Evolutionary conservation across 2,888 invertebrate genomes (phyloP).

Genomic region (Cheilosia grossa): DNA sequence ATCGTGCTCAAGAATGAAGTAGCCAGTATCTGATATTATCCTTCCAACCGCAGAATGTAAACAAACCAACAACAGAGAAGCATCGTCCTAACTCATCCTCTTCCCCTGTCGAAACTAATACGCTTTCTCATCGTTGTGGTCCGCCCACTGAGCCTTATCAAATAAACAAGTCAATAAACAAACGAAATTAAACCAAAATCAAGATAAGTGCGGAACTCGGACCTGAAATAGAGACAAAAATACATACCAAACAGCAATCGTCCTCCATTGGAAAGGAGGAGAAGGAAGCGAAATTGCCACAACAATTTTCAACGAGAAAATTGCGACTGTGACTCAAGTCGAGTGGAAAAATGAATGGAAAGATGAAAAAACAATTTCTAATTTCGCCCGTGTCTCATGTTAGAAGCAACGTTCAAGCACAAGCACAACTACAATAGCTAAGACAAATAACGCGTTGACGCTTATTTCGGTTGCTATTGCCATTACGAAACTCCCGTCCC

Average conservation of each 20-base stretch:
- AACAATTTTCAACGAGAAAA: conserved; percentile 65
- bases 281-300: conserved; percentile 45
- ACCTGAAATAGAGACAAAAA: conserved; percentile 25
- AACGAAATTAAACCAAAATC: conserved; percentile 64
- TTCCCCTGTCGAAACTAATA: conserved; percentile 38
- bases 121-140: conserved; percentile 23
- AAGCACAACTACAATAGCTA: conserved; percentile 29
- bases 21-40: conserved; percentile 34
- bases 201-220: conserved; percentile 62
- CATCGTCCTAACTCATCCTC: conserved; percentile 32
- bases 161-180: conserved; percentile 67
- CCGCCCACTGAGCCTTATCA: conserved; percentile 44
- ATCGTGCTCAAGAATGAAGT: conserved; percentile 28
- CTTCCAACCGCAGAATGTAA: conserved; percentile 49
- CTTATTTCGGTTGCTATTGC: conserved; percentile 28
- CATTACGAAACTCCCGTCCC: conserved; percentile 5
- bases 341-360: conserved; percentile 63
- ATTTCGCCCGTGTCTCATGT: conserved; percentile 46
- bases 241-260: conserved; percentile 13
- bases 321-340: conserved; percentile 65
- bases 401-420: neutral
- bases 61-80: conserved; percentile 22
- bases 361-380: conserved; percentile 68
- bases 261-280: neutral
- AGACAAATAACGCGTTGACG: conserved; percentile 45